Evolutionary conservation across 2,113 vertebrate genomes (phyloP).

Genomic region (Lepisosteus oculatus): DNA sequence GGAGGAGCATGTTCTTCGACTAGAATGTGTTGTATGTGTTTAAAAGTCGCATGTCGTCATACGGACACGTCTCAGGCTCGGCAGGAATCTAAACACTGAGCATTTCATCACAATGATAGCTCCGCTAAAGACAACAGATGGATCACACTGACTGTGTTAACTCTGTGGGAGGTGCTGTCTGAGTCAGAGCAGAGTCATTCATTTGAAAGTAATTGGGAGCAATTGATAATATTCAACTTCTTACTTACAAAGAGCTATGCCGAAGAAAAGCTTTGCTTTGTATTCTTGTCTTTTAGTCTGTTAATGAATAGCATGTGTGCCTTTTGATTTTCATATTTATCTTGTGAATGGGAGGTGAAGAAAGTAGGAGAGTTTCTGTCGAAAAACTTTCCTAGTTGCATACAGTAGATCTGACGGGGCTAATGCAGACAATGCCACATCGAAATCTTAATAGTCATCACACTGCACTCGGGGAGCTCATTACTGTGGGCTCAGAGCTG

Average conservation of each 20-base stretch:
- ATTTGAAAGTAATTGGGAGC: conserved; percentile 10
- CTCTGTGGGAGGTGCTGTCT: too few relatives aligned
- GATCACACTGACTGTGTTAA: too few relatives aligned
- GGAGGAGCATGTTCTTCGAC: too few relatives aligned
- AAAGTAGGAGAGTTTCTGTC: neutral
- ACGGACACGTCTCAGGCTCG: too few relatives aligned
- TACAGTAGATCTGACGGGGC: conserved; percentile 14
- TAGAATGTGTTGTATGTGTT: too few relatives aligned
- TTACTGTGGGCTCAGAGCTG: conserved; percentile 54
- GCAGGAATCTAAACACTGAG: too few relatives aligned
- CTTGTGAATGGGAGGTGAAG: neutral
- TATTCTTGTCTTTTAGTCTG: conserved; percentile 12
- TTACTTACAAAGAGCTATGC: neutral
- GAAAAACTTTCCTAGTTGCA: neutral
- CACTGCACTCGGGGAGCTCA: conserved; percentile 65
- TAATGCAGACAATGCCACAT: conserved; percentile 27
- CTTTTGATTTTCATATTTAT: too few relatives aligned
- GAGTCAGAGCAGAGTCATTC: neutral
- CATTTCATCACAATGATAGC: too few relatives aligned
- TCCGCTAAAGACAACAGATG: too few relatives aligned
- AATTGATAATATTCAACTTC: conserved; percentile 12
- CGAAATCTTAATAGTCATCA: conserved; percentile 39
- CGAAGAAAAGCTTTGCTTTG: neutral
- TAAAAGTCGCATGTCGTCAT: too few relatives aligned
- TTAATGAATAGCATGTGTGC: too few relatives aligned